Base-by-base conservation (phyloP, 2,113 vertebrate genomes). In the Neodontobutis hainanensis region DNA sequence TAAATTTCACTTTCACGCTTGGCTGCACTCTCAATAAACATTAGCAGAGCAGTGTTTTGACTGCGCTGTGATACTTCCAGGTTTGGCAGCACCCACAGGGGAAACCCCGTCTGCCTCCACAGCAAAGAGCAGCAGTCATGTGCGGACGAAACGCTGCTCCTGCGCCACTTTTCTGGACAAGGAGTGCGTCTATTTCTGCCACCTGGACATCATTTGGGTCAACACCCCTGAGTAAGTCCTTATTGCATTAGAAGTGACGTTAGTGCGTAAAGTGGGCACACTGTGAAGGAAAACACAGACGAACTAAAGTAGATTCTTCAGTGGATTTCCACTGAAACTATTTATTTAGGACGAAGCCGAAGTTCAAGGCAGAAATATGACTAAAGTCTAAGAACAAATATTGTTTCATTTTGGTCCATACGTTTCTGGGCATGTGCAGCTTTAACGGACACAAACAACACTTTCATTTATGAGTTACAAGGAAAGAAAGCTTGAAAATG, bases 171-270 rank as follows among this genome's bases (percentile, higher is more conserved):
- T 98, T 82, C 82, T 95, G 85, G 97, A 99, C 80, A 97, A 97
- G 74, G 97, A 99, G 80, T 99, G 97, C 64, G 95, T 99, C 62
- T 99, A 99, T 90, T 99, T 98, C 91, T 99, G 97, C 87, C 97
- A 99, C 88, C 92, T 99, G 73, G 97, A 99, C 89, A 98, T 99
- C 87, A 99, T 99, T 64, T 99, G 97, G 97, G 94, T 99, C 92
- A 98, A 99, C 94, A 98, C 97, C 44, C 96, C 97, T 10, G 96
- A 97, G 97, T 99, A 81, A 58, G 56, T 58, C 6, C 49, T 4
- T 2, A 34, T 5, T 11, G 0, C 3, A 34, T 10, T 12, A 0
- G 4, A 32, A 9, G 4, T 9, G 0, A 51, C 1, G 9, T 27
- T 4, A 48, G n/a, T 16, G 15, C 6, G 15, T n/a, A 16, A 8